Evolutionary conservation across 2,888 invertebrate species (phyloP).

Genomic region (Drosophila aldrichi): DNA sequence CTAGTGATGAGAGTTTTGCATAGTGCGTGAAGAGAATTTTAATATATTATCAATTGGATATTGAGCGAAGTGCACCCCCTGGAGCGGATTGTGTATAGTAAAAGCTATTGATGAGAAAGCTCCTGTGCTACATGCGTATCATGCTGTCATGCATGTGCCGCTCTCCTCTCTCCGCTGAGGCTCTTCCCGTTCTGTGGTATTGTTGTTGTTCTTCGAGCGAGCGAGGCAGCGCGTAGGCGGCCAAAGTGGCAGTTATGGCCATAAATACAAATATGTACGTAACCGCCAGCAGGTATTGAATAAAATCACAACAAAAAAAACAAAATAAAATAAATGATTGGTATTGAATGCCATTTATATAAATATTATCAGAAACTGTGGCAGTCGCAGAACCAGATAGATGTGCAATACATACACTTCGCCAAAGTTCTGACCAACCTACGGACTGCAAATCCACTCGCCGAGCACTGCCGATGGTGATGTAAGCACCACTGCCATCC

Average conservation of each 20-base stretch:
- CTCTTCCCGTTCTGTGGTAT: conserved; percentile 29
- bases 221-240: conserved; percentile 64
- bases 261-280: conserved; percentile 77
- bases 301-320: conserved; percentile 18
- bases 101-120: conserved; percentile 23
- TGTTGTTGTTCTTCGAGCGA: conserved; percentile 55
- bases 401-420: conserved; percentile 59
- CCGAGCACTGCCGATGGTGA: conserved; percentile 31
- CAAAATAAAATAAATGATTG: conserved; percentile 23
- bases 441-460: conserved; percentile 31
- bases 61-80: neutral
- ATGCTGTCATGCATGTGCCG: conserved; percentile 24
- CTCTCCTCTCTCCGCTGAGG: conserved; percentile 14
- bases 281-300: conserved; percentile 73
- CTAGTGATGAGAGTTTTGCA: conserved; percentile 25
- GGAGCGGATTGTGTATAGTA: conserved; percentile 1
- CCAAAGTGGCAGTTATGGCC: conserved; percentile 78
- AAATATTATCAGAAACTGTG: conserved; percentile 56
- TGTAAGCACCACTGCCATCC: conserved; percentile 61
- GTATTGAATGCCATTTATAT: conserved; percentile 65
- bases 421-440: conserved; percentile 51
- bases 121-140: conserved; percentile 18
- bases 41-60: conserved; percentile 10
- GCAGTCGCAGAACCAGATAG: conserved; percentile 44
- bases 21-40: conserved; percentile 37